A percentile compares a stretch with the other conserved stretches of the same genome.
Conservation (phyloP, 2,888 invertebrate genomes). For the Idaea dimidiata region DNA sequence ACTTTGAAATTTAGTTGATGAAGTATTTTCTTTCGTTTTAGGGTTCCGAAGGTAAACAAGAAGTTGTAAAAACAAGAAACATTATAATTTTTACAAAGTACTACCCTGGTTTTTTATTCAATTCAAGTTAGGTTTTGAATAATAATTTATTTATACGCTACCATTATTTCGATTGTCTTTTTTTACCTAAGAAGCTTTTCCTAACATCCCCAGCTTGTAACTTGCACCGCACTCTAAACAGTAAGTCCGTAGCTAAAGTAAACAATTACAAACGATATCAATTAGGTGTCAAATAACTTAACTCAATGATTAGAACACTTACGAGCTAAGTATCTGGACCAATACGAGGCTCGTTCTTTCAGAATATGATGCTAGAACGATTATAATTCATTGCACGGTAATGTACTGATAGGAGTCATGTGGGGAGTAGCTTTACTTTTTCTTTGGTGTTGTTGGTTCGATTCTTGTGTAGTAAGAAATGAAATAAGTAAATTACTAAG, state of each 20-base stretch:
- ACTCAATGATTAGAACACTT: conserved; percentile 4
- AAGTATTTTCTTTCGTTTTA: no score
- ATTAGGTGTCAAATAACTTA: conserved; percentile 6
- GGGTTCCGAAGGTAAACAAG: no score
- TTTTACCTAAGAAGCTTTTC: no score
- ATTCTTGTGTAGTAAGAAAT: no score
- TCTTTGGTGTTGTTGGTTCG: neutral
- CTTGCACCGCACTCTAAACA: conserved; percentile 21
- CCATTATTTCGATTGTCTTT: no score
- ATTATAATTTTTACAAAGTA: no score
- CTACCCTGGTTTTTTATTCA: no score
- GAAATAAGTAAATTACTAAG: no score
- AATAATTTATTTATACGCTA: no score
- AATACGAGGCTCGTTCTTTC: neutral
- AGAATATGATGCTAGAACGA: neutral
- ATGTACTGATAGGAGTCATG: neutral
- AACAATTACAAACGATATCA: conserved; percentile 30
- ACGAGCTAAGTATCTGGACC: neutral
- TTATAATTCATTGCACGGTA: neutral
- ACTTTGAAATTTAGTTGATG: no score
- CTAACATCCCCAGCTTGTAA: conserved; percentile 4
- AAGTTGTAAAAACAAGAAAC: no score
- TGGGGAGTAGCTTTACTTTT: neutral
- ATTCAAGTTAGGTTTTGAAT: no score
- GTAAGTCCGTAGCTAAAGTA: conserved; percentile 46